phyloP scores from a whole-genome alignment of 2,113 vertebrate species.

The Clarias macrocephalus region DNA sequence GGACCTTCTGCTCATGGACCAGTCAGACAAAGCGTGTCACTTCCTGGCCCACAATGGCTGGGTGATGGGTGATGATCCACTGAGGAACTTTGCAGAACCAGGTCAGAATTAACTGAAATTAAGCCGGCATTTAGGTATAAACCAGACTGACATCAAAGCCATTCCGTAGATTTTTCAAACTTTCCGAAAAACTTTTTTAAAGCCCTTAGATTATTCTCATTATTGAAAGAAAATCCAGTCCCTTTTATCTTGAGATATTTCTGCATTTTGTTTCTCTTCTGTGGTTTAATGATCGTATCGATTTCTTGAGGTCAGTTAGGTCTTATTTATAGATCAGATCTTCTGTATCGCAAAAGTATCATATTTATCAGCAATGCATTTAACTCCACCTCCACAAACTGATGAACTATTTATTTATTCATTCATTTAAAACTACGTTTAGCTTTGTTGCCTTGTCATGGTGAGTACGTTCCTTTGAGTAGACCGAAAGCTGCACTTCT shows the following conservation, averaged over 20 bases:
- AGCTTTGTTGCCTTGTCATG: background rate
- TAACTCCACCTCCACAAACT: background rate
- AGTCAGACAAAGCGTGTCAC: constrained; percentile 82
- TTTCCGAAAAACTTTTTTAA: no score
- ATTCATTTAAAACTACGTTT: background rate
- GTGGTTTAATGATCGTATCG: background rate
- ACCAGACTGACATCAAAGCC: background rate
- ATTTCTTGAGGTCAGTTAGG: background rate
- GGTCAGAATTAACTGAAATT: constrained; percentile 70
- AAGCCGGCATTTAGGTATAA: constrained; percentile 67
- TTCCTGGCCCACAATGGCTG: constrained; percentile 96
- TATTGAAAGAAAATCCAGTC: background rate
- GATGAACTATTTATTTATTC: background rate
- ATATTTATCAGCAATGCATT: background rate
- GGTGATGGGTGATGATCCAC: constrained; percentile 97
- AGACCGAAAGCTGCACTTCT: background rate
- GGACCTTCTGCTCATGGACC: constrained; percentile 82
- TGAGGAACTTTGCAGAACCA: constrained; percentile 93
- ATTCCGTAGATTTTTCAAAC: no score
- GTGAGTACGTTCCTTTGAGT: background rate
- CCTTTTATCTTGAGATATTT: background rate
- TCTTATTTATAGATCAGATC: background rate
- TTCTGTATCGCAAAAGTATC: no score
- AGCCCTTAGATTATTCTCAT: background rate
- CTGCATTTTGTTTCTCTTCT: background rate